Evolutionary conservation across 2,888 invertebrate species (phyloP), one percentile per base, ranked within the genome.

Genomic region (Colletes collaris): DNA sequence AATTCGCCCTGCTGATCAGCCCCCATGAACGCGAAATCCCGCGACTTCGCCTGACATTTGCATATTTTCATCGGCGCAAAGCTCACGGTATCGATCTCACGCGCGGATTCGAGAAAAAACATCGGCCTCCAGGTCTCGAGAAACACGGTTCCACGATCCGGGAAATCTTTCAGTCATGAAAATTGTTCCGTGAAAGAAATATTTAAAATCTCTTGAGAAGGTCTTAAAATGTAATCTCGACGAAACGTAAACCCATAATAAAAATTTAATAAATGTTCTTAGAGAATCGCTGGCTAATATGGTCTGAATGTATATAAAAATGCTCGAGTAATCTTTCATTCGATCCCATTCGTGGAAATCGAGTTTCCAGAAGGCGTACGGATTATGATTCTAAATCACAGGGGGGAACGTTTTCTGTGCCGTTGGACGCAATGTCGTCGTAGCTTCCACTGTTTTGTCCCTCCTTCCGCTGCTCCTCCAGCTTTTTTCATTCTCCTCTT

Each of bases 341-440:
- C 44, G 44, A 46, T 46, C 10, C 10, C 8, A 46, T 53, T 8
- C 40, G 27, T 16, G 53, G 76, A 56, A 72, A 72, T 55, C 55
- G 68, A 59, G 52, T 65, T 72, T 76, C 67, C 71, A 66, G 62
- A 27, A 44, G 44, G 77, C 67, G 52, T 52, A 8, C 67, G 62
- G 66, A 76, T 76, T 76, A 79, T 71, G 67, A 67, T 49, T 71
- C 70, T 79, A 79, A 79, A 79, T 79, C 77, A 79, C 71, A 59
- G 35, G 59, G 35, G 50, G 44, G 27, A 55, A 67, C 67, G 76
- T 72, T 77, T 76, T 67, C 71, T 68, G 62, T 71, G 64, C 62
- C 58, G 77, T 72, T 58, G 67, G 63, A 71, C 71, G 62, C 65
- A 67, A 70, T 63, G 79, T 76, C 76, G 79, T 67, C 66, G 70